Base-by-base conservation (phyloP, 2,888 invertebrate genomes). In the Leptinotarsa rubiginosa region DNA sequence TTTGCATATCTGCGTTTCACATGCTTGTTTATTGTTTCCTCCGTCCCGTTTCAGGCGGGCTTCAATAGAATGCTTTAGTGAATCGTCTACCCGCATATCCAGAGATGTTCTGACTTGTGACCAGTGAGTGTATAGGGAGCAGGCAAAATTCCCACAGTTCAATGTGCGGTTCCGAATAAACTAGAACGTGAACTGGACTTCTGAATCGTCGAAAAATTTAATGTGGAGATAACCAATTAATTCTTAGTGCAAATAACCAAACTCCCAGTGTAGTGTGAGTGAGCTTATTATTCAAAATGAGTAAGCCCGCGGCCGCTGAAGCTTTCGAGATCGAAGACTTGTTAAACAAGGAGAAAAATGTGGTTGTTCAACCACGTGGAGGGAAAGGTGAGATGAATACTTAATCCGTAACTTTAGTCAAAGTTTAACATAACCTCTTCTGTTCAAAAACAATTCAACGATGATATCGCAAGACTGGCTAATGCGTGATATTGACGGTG, bases 301-400 rank as follows among this genome's bases (percentile, higher is more conserved):
- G 47, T 18, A 73, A 47, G 20, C 59, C 68, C n/a, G 73, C 31
- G 31, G 31, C 68, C 13, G 73, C 20, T 22, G 73, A 75, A 50
- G 72, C 65, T 41, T 64, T 72, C 16, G 75, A 75, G 22, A 66
- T 65, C 16, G 75, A 75, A 62, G 75, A 75, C 49, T 59, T 75
- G 50, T 47, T 75, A 0, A 70, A 72, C 13, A 75, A 72, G 47
- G 47, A 56, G 10, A 69, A 56, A 13, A 69, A 47, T 59, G 69
- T 69, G 56, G 47, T 16, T 13, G 56, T 47, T 15, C 18, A 47
- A n/a, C 22, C 47, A 54, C 54, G 20, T 4, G 12, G 47, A 10
- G 70, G 54, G 16, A 41, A 52, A 41, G 41, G 69, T 69, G 22
- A 69, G 69, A 56, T n/a, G 7, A 18, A 5, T 41, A 50, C 5